Base-by-base conservation (phyloP, 1,140 invertebrate species). In the Ostrea denselamellosa region DNA sequence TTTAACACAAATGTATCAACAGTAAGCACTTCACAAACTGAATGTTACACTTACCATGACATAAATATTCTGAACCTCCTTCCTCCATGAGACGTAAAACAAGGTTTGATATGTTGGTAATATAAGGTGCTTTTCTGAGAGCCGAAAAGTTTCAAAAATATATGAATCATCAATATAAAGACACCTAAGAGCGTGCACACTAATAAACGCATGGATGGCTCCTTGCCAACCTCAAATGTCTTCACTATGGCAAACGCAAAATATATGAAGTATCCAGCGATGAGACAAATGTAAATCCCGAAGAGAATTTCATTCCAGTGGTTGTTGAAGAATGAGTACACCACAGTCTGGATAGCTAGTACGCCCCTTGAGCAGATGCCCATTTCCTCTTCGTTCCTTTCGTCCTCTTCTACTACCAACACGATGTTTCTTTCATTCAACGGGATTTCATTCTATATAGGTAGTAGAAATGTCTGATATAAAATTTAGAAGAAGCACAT, bases 221-320 rank as follows among this genome's bases (percentile, higher is more conserved):
- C 68, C 0, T 82, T 87, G 34, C 88, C 88, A 44, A 90, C 87
- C 10, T 87, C 89, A 81, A 90, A 90, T 7, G 81, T 68, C 28
- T 81, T 88, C n/a, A 44, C 71, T 82, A 90, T 86, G n/a, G 89
- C 89, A 83, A 68, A 86, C 5, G 52, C 82, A 53, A 90, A 90
- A 71, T 90, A 90, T 0, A 56, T 54, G 9, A 87, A 82, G 58
- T 89, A 90, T 5, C 82, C 54, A 52, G 62, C 19, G 3, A 88
- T 10, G 9, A 88, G 71, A 17, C 88, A 2, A 8, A 86, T 17
- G 17, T 89, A 19, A 28, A 86, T 19, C 17, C 77, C 28, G 22
- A n/a, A 22, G 8, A 19, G 0, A 19, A 86, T 51, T 51, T 71
- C n/a, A 0, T 25, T 71, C 14, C 56, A 71, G 44, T 86, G 2